A percentile compares a stretch with the other conserved stretches of the same genome.
These are phyloP conservation scores for Orchesella flavescens DNA, from an alignment of 2,888 invertebrate species.

Conservation along the genomic window DNA sequence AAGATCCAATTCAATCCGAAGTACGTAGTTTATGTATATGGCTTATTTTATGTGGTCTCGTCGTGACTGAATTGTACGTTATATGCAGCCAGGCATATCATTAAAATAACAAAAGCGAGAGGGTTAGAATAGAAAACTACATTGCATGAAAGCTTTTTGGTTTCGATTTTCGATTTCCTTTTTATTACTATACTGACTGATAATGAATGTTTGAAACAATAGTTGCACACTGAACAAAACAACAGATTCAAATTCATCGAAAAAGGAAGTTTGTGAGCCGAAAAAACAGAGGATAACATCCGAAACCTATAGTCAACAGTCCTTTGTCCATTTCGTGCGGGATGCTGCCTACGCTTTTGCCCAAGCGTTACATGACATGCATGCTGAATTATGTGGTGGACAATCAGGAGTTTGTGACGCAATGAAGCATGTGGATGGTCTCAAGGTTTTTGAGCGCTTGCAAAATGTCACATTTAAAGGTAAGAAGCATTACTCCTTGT, in stretches of 20 bases:
- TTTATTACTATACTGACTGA: neutral
- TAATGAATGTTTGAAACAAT: slow-evolving; percentile 3
- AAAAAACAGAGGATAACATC: neutral
- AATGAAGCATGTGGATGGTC: slow-evolving; percentile 75
- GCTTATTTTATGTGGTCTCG: too few relatives aligned
- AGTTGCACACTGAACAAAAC: slow-evolving; percentile 24
- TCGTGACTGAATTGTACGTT: too few relatives aligned
- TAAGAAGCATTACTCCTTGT: slow-evolving; percentile 67
- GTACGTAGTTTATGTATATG: too few relatives aligned
- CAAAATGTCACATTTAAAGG: slow-evolving; percentile 77
- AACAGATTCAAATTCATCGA: neutral
- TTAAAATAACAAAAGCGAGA: too few relatives aligned
- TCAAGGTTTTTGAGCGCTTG: slow-evolving; percentile 74
- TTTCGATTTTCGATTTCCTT: too few relatives aligned
- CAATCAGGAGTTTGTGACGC: slow-evolving; percentile 74
- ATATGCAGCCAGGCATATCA: too few relatives aligned
- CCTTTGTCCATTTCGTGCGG: slow-evolving; percentile 77
- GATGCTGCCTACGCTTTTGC: slow-evolving; percentile 78
- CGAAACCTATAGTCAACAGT: slow-evolving; percentile 74
- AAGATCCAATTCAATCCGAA: too few relatives aligned
- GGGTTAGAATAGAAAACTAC: too few relatives aligned
- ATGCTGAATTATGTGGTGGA: slow-evolving; percentile 74
- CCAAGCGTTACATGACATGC: slow-evolving; percentile 76
- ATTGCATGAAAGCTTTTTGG: too few relatives aligned
- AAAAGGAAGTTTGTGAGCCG: slow-evolving; percentile 3